Base-by-base conservation (phyloP, 1,140 invertebrate genomes). In the Eubasilissa regina region DNA sequence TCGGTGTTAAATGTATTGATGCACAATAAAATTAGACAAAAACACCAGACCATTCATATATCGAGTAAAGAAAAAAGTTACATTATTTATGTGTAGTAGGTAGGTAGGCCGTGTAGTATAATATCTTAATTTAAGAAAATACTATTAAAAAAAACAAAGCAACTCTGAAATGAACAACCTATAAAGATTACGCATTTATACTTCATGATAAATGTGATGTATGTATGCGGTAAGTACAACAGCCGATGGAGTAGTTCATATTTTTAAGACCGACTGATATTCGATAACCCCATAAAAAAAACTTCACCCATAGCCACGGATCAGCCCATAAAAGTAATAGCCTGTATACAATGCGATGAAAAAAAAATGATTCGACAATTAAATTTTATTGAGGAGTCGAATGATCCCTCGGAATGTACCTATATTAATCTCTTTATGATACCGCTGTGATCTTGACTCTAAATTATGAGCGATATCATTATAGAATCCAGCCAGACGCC, bases 391-490 rank as follows among this genome's bases (percentile, higher is more conserved):
- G 80, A 79, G 79, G 77, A 77, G 55, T 66, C 80, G 80, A 77
- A 80, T 80, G 79, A 79, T 78, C 77, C 75, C 80, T 66, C 77
- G 77, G 75, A 81, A 81, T 77, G 77, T 79, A 81, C 80, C 77
- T 70, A 77, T 62, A 82, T 82, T 82, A 82, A 82, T 82, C 81
- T 82, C 81, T 78, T 80, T 75, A 78, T 66, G 81, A 75, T 82
- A 80, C 81, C 81, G 81, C 81, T 82, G 81, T 72, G 81, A 82
- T 80, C 81, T 60, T 70, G 75, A 78, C 81, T 82, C 81, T 82
- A 82, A 82, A 82, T 82, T 80, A 82, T 82, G 81, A 80, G 78
- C 81, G 78, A 82, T 82, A 82, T 82, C 81, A 82, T 82, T 82
- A 82, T 82, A 82, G 81, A 78, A 78, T 78, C 75, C 80, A 60